Evolutionary conservation across 1,140 invertebrate species (phyloP), one percentile per base, ranked within the genome.

Genomic region (Drosophila tropicalis): DNA sequence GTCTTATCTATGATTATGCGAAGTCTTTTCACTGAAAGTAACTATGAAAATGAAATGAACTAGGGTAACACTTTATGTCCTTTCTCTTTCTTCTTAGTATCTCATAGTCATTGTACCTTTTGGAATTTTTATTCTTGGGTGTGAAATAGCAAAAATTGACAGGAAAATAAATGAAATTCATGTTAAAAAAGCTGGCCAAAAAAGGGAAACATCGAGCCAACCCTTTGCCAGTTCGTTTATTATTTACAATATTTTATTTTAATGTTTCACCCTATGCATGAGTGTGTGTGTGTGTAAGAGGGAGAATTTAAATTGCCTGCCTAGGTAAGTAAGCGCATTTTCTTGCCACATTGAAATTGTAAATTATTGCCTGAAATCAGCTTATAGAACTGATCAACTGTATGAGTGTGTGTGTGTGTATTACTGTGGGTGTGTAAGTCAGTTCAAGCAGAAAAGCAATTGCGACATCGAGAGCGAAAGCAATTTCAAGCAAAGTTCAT

Each of bases 241-340:
- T 70, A 79, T 74, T 74, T 79, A 78, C 44, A 78, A 73, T 65
- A 78, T 73, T 73, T 78, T 55, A 19, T 47, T 62, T 65, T 68
- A 39, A 68, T 62, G 57, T 62, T 29, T 10, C 34, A 62, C 72
- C 36, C 36, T 67, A 39, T 39, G 12, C 62, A 74, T 75, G 68
- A 40, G 34, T 41, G 41, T 44, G 41, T 15, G 7, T 47, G 6
- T 17, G 44, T 47, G n/a, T 44, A 0, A 2, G n/a, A 15, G 15
- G 6, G 41, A 17, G 41, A 15, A 47, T 17, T 19, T 19, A 22
- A 51, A 51, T 51, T 51, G 22, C 44, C 44, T 22, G 51, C 51
- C 58, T 63, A 25, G 39, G 65, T 63, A 54, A 60, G 64, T 51
- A 44, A 67, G 17, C 61, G 54, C 54, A 63, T 70, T 70, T 67